phyloP scores from a whole-genome alignment of 2,113 vertebrate genomes.

The Rattus rattus region DNA sequence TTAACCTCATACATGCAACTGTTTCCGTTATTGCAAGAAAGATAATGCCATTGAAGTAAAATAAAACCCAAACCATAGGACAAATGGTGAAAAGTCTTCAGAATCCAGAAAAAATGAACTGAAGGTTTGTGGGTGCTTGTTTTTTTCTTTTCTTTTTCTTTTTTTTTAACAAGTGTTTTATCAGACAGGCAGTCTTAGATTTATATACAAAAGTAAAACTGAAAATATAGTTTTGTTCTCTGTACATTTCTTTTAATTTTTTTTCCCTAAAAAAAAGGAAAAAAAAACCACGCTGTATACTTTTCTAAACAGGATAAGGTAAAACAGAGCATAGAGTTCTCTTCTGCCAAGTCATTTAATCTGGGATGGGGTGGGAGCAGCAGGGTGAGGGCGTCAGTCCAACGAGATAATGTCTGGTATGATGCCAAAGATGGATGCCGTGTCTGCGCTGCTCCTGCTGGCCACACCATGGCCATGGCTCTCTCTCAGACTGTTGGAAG shows the following conservation, averaged over 20 bases:
- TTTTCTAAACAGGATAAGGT: slow-evolving; percentile 86
- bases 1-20: slow-evolving; percentile 83
- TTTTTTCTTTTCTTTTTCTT: slow-evolving; percentile 68
- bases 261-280: slow-evolving; percentile 84
- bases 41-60: slow-evolving; percentile 91
- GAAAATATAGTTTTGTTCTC: slow-evolving; percentile 99
- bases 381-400: slow-evolving; percentile 89
- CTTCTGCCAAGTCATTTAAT: slow-evolving; percentile 77
- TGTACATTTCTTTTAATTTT: slow-evolving; percentile 93
- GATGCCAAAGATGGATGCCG: slow-evolving; percentile 94
- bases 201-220: slow-evolving; percentile 99
- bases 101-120: slow-evolving; percentile 95
- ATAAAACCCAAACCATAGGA: slow-evolving; percentile 88
- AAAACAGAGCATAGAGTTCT: slow-evolving; percentile 86
- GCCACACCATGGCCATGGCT: slow-evolving; percentile 88
- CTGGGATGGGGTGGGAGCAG: slow-evolving; percentile 46
- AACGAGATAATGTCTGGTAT: slow-evolving; percentile 98
- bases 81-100: slow-evolving; percentile 93
- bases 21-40: slow-evolving; percentile 84
- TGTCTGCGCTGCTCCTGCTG: slow-evolving; percentile 89
- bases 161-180: slow-evolving; percentile 84
- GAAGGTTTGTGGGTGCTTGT: slow-evolving; percentile 87
- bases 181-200: slow-evolving; percentile 95
- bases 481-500: slow-evolving; percentile 94
- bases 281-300: slow-evolving; percentile 83